Conservation (phyloP, 2,888 invertebrate species). For the Ellobium chinense region DNA sequence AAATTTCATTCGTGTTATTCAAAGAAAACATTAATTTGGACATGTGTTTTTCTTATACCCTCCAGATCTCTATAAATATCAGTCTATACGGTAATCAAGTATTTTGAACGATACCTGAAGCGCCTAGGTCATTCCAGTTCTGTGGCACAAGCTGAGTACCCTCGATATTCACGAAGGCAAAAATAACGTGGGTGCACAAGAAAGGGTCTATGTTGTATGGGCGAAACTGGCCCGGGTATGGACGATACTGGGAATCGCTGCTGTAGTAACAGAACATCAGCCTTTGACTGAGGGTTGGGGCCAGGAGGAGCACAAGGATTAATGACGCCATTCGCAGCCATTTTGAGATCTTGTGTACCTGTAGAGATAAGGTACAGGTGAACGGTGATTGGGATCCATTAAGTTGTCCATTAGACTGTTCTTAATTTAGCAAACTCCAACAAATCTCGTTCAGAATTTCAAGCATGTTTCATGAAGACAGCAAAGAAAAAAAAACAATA, state of each 20-base stretch:
- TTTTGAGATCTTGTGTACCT: background rate
- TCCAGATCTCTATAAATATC: too few species aligned
- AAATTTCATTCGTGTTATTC: too few species aligned
- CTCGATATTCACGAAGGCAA: slow-evolving; percentile 41
- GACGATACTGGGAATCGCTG: slow-evolving; percentile 39
- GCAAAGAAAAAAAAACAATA: too few species aligned
- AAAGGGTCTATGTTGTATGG: slow-evolving; percentile 43
- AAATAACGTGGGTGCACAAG: slow-evolving; percentile 48
- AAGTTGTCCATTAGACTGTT: background rate
- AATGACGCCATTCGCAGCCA: background rate
- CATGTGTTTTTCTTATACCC: too few species aligned
- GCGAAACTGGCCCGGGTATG: slow-evolving; percentile 35
- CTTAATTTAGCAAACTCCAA: background rate
- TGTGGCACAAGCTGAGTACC: background rate
- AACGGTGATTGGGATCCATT: too few species aligned
- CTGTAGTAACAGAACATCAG: slow-evolving; percentile 46
- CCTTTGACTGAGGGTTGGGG: slow-evolving; percentile 4
- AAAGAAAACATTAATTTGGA: too few species aligned
- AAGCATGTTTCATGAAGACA: too few species aligned
- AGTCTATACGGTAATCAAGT: too few species aligned
- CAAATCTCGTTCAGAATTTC: too few species aligned
- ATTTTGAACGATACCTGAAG: too few species aligned
- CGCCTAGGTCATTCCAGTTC: slow-evolving; percentile 39
- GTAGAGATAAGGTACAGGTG: background rate
- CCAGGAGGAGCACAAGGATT: background rate